Evolutionary conservation across 2,113 vertebrate genomes (phyloP), one percentile per base, ranked within the genome.

Genomic region (Coryphaenoides rupestris): DNA sequence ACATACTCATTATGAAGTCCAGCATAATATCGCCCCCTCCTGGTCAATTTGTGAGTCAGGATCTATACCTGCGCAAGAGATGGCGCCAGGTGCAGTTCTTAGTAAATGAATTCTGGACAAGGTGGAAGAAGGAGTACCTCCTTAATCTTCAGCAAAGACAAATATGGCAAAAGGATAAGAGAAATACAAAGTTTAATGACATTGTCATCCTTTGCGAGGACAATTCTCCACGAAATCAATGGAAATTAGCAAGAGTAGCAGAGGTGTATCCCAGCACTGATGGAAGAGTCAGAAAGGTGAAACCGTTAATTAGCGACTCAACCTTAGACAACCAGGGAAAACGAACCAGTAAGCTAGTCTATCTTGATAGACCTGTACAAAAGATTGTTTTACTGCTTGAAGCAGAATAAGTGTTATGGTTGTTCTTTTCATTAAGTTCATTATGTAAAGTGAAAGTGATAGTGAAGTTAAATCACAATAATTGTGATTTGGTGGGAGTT

Each of bases 41-140:
- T 50, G 70, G 69, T n/a, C n/a, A 67, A 19, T 72, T 66, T 26
- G 53, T 73, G 17, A 68, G 49, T 28, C 40, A 67, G 49, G 70
- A 73, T 21, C 24, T 73, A 1, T 66, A 72, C 23, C 40, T 66
- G 23, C 55, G 14, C 7, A 59, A 55, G 21, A 70, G 55, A 55
- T 65, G 61, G 56, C 21, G 16, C 3, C 15, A 53, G 7, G 65
- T 67, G 9, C 53, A 62, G 40, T 67, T 28, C 3, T 23, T 67
- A 21, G 54, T 59, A 19, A 67, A 72, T 2, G 40, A 68, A 15
- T 63, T 73, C 45, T 73, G 54, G 65, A 19, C 1, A 3, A 4
- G 47, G 7, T 73, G 70, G 64, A 67, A 67, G 24, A 66, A 57
- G 26, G 70, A 73, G 17, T 73, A 73, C 12, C 54, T 59, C 3